Conservation (phyloP, 2,888 invertebrate species). For the Drosophila yooni region DNA sequence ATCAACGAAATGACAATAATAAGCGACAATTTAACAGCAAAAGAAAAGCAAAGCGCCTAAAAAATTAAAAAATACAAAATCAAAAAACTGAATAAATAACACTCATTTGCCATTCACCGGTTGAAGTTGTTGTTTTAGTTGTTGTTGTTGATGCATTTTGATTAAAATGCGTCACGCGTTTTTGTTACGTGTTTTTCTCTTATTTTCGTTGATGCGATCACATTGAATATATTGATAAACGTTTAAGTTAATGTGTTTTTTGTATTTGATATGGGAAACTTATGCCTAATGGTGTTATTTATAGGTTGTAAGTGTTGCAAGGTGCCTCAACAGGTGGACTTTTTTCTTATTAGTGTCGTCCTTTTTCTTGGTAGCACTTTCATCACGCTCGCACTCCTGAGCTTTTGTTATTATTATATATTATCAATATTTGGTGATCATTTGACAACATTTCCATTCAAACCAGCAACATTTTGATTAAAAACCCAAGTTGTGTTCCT, state of each 20-base stretch:
- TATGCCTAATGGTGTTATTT: constrained; percentile 25
- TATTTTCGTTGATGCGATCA: constrained; percentile 41
- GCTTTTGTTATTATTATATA: neutral
- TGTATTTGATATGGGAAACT: neutral
- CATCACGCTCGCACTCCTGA: neutral
- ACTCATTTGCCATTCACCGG: constrained; percentile 58
- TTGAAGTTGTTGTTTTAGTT: constrained; percentile 31
- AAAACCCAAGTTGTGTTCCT: too few relatives aligned
- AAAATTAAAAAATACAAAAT: constrained; percentile 8
- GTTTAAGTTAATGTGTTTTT: constrained; percentile 33
- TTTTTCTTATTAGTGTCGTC: neutral
- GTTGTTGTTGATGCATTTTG: constrained; percentile 43
- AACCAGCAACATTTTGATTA: too few relatives aligned
- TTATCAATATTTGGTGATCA: rapidly evolving
- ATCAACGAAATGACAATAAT: constrained; percentile 28
- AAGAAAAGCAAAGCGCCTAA: constrained; percentile 23
- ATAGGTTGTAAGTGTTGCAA: neutral
- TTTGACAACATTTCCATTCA: too few relatives aligned
- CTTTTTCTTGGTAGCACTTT: neutral
- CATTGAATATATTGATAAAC: constrained; percentile 56
- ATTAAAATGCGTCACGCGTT: constrained; percentile 69
- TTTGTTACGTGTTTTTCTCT: constrained; percentile 58
- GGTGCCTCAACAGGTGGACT: constrained; percentile 15
- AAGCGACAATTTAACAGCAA: constrained; percentile 24
- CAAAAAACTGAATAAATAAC: constrained; percentile 5